Conservation (phyloP, 2,888 invertebrate species). For the Mayetiola destructor region DNA sequence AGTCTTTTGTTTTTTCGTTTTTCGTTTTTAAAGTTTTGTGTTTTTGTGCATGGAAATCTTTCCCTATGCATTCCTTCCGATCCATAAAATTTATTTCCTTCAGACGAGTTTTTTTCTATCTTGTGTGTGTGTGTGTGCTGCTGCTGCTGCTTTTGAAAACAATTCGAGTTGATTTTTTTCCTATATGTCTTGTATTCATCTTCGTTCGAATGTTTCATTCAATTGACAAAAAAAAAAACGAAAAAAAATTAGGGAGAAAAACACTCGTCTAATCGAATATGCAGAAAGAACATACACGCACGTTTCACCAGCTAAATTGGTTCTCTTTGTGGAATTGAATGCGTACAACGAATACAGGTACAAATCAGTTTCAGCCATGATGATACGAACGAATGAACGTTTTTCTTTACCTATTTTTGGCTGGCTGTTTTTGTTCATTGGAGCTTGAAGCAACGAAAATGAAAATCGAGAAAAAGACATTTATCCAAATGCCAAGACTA, state of each 20-base stretch:
- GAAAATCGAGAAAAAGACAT: no score
- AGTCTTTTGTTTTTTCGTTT: not conserved
- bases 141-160: not conserved
- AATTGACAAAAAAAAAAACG: not conserved
- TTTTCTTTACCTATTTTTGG: no score
- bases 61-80: not conserved
- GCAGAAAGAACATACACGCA: conserved; percentile 10
- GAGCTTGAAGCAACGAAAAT: no score
- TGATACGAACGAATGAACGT: no score
- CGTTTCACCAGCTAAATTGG: no score
- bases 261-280: not conserved
- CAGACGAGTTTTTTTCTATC: not conserved
- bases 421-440: no score
- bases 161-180: not conserved
- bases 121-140: not conserved
- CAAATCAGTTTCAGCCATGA: no score
- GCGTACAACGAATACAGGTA: no score
- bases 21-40: not conserved
- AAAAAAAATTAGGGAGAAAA: not conserved
- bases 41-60: not conserved
- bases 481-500: no score
- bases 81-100: not conserved
- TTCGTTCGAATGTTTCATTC: not conserved
- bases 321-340: no score
- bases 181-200: not conserved